phyloP scores from a whole-genome alignment of 2,797 vertebrate genomes.

The Hoplostethus atlanticus region DNA sequence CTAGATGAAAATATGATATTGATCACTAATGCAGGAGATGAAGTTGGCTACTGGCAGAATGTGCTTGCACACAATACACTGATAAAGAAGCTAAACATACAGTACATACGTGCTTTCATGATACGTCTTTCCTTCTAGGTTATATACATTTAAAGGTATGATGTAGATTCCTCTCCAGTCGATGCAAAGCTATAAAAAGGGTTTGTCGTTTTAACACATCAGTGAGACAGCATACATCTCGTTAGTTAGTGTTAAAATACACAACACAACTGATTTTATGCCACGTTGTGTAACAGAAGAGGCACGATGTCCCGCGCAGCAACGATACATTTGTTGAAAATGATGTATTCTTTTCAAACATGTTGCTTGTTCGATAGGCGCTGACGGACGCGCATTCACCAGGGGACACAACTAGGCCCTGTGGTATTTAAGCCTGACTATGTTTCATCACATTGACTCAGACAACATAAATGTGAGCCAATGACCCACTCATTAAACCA shows the following conservation, averaged over 20 bases:
- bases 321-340: neutral
- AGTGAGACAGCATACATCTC: too few species aligned
- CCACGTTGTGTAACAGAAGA: neutral
- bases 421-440: slow-evolving; percentile 9
- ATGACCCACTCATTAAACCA: slow-evolving; percentile 66
- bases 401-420: neutral
- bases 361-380: neutral
- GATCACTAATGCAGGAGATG: slow-evolving; percentile 10
- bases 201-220: too few species aligned
- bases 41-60: slow-evolving; percentile 3
- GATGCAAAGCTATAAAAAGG: neutral
- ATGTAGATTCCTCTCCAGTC: neutral
- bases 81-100: slow-evolving; percentile 8
- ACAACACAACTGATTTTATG: neutral
- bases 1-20: slow-evolving; percentile 28
- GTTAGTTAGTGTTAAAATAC: too few species aligned
- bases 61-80: slow-evolving; percentile 33
- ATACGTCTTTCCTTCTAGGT: slow-evolving; percentile 9
- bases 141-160: slow-evolving; percentile 17
- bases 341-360: neutral
- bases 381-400: neutral
- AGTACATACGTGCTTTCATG: neutral
- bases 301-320: too few species aligned
- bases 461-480: slow-evolving; percentile 61
- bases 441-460: slow-evolving; percentile 34